phyloP scores from a whole-genome alignment of 2,113 vertebrate species.

The Pomatorhinus ruficollis region DNA sequence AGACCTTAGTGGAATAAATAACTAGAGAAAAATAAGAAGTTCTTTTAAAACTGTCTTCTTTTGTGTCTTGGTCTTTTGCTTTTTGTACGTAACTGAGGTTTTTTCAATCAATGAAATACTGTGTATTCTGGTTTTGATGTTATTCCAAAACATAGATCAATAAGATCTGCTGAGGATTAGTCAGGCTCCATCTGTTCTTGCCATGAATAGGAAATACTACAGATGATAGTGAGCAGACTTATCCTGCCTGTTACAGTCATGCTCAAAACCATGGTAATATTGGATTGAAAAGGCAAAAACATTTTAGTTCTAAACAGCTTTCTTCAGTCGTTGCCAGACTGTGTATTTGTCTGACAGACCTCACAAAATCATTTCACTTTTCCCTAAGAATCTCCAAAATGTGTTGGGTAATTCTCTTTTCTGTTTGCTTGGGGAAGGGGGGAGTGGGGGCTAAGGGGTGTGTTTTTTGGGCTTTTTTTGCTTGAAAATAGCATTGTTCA shows the following conservation, averaged over 20 bases:
- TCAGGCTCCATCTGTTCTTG: slow-evolving; percentile 50
- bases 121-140: slow-evolving; percentile 8
- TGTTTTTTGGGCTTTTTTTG: background rate
- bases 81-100: background rate
- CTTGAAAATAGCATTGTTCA: background rate
- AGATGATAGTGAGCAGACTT: slow-evolving; percentile 31
- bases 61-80: background rate
- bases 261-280: background rate
- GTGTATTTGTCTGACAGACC: background rate
- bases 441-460: fast-evolving
- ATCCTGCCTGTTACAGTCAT: background rate
- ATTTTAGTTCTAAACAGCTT: background rate
- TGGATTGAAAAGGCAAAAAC: slow-evolving; percentile 6
- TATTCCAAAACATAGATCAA: slow-evolving; percentile 43
- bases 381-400: background rate
- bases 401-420: background rate
- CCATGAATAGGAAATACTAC: background rate
- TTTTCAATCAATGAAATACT: background rate
- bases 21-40: background rate
- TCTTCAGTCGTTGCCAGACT: background rate
- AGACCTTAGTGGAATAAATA: background rate
- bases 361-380: background rate
- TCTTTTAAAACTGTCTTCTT: background rate
- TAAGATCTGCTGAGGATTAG: slow-evolving; percentile 39
- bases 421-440: background rate